phyloP scores from a whole-genome alignment of 2,113 vertebrate genomes.

The Agelaius tricolor region DNA sequence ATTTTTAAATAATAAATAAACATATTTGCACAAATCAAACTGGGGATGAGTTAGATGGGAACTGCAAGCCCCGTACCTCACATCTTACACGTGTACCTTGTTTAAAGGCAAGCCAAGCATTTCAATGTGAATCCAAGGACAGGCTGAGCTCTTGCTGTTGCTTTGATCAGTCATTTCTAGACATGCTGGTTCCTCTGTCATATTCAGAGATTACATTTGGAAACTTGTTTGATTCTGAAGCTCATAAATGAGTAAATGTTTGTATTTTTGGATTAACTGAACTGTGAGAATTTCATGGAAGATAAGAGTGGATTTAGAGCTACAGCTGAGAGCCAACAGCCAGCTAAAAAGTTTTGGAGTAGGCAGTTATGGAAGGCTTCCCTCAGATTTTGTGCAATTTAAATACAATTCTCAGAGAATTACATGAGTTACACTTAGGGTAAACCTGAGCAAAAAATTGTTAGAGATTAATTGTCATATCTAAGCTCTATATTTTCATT shows the following conservation, averaged over 20 bases:
- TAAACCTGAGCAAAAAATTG: background rate
- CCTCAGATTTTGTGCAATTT: background rate
- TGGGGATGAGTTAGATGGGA: background rate
- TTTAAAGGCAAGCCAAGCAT: background rate
- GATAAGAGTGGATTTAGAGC: background rate
- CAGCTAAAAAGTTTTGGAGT: background rate
- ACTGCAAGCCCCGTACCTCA: background rate
- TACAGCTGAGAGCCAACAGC: background rate
- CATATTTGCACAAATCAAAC: conserved; percentile 9
- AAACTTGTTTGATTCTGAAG: background rate
- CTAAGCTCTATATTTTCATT: background rate
- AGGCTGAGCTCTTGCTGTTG: background rate
- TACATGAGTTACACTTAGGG: background rate
- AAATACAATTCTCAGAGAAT: background rate
- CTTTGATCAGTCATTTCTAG: conserved; percentile 12
- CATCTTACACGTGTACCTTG: background rate
- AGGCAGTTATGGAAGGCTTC: background rate
- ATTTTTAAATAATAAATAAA: background rate
- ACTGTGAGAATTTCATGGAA: background rate
- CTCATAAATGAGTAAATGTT: conserved; percentile 46
- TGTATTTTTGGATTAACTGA: conserved; percentile 40
- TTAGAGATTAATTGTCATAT: background rate
- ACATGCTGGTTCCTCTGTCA: background rate
- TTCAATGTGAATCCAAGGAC: background rate
- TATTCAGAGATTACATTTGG: background rate